Evolutionary conservation across 2,888 invertebrate species (phyloP), one percentile per base, ranked within the genome.

Genomic region (Scaptomyza parva): DNA sequence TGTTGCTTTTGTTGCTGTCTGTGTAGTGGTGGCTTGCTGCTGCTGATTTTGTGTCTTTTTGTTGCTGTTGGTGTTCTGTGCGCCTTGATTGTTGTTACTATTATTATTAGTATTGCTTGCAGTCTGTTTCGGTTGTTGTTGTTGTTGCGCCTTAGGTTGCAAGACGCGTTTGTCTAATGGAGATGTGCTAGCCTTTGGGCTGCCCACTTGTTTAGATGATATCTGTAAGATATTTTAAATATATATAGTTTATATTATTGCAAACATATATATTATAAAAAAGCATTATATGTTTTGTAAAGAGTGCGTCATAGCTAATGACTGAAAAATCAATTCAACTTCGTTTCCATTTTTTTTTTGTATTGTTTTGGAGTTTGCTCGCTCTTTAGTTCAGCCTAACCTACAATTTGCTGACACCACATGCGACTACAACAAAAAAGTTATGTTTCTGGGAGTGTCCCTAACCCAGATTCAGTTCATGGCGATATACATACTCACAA

Each of bases 91-190:
- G 50, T 45, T 77, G 14, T 54, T n/a, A n/a, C n/a, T 81, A 66
- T 74, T 62, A 89, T 47, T 76, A n/a, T n/a, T 59, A 44, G 39
- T 76, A 70, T 47, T 81, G 75, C 58, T 74, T 58, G 55, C 67
- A 60, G 70, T 76, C 71, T 76, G 78, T 71, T 83, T 81, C 12
- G 63, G 35, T 35, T 76, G 76, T 9, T 77, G 80, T 45, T 70
- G 71, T 44, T 76, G 85, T 61, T 76, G 92, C 86, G 94, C 94
- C 88, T 95, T 95, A 0, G 95, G 95, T 90, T 95, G 95, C 63
- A 95, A 90, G 30, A 95, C 93, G 81, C 95, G 91, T 90, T 95
- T 95, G 91, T 95, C 95, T 68, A 93, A 92, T 70, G 93, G 93
- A 62, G 92, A 88, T 55, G 89, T 89, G 67, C 88, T 76, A 58